Conservation (phyloP, 2,888 invertebrate genomes). For the Brachynemurus nebulosus region DNA sequence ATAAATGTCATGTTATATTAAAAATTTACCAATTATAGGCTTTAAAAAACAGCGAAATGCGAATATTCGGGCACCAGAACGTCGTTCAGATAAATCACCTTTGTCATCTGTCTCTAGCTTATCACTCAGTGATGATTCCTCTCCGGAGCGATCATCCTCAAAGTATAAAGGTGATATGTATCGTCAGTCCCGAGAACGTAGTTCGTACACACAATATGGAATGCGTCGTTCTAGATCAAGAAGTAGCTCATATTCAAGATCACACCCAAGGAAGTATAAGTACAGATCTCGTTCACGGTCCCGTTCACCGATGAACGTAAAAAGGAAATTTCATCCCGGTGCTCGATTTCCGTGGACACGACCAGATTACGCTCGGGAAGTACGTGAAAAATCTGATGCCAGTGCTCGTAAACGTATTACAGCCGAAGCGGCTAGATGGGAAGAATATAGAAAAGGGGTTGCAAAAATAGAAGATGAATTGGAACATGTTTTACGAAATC, state of each 20-base stretch:
- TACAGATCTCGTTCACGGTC: constrained; percentile 23
- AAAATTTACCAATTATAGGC: constrained; percentile 2
- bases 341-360: constrained; percentile 4
- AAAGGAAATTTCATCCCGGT: not conserved
- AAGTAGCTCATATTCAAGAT: constrained; percentile 18
- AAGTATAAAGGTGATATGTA: not conserved
- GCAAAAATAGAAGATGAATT: constrained; percentile 40
- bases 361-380: not conserved
- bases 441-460: constrained; percentile 36
- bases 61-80: not conserved
- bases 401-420: constrained; percentile 4
- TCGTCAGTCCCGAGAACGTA: not conserved
- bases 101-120: constrained; percentile 27
- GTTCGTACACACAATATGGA: constrained; percentile 4
- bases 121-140: constrained; percentile 15
- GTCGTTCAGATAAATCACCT: constrained; percentile 10
- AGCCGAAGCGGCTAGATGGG: constrained; percentile 31
- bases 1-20: not conserved
- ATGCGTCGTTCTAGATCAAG: constrained; percentile 9
- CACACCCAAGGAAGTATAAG: constrained; percentile 27
- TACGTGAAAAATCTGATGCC: constrained; percentile 2
- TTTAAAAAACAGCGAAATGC: not conserved
- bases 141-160: not conserved
- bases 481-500: constrained; percentile 51
- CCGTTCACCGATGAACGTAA: constrained; percentile 22